Evolutionary conservation across 1,140 invertebrate genomes (phyloP).

Genomic region (Megalonaias nervosa): DNA sequence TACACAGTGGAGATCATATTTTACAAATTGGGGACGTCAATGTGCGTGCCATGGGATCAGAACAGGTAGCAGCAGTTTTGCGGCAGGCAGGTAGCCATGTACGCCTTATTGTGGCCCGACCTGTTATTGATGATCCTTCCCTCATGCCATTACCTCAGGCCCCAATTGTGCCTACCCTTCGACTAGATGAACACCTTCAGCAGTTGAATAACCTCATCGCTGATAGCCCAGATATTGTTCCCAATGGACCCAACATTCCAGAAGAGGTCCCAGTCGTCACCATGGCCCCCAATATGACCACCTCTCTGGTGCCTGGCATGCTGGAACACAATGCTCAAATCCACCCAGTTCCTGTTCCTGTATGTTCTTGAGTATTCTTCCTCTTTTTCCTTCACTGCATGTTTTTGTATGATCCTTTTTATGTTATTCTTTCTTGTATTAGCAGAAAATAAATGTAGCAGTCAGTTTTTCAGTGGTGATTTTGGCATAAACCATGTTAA

Average conservation of each 20-base stretch:
- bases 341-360: too few relatives aligned
- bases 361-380: too few relatives aligned
- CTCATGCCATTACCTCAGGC: conserved; percentile 52
- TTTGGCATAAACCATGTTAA: too few relatives aligned
- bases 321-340: too few relatives aligned
- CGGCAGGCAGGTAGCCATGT: conserved; percentile 89
- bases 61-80: conserved; percentile 93
- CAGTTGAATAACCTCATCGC: conserved; percentile 49
- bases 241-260: conserved; percentile 23
- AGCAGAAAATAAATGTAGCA: too few relatives aligned
- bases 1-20: conserved; percentile 94
- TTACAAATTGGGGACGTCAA: conserved; percentile 95
- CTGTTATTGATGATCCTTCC: conserved; percentile 55
- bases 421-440: too few relatives aligned
- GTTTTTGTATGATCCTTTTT: too few relatives aligned
- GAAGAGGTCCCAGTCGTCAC: conserved; percentile 16
- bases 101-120: conserved; percentile 89
- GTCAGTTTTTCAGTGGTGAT: too few relatives aligned
- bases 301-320: neutral
- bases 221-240: conserved; percentile 5
- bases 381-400: too few relatives aligned
- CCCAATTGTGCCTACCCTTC: conserved; percentile 67
- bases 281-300: conserved; percentile 9
- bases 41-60: conserved; percentile 89
- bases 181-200: conserved; percentile 67